A percentile compares a stretch with the other conserved stretches of the same genome.
phyloP scores from a whole-genome alignment of 2,797 vertebrate genomes.

The Chelidonichthys spinosus region DNA sequence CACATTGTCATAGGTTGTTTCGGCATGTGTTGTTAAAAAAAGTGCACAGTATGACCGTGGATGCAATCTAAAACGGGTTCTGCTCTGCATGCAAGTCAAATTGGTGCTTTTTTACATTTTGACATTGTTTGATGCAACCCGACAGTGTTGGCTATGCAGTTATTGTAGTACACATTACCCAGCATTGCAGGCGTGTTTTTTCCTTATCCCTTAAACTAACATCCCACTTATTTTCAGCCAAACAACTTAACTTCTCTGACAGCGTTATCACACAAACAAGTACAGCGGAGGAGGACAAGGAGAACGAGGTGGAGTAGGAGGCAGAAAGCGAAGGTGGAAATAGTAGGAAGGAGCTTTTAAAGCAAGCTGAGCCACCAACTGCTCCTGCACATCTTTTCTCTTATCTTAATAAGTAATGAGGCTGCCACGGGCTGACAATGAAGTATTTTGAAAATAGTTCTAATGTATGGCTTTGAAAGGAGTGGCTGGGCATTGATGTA shows the following conservation, averaged over 20 bases:
- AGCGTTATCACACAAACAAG: slow-evolving; percentile 49
- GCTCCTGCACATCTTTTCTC: slow-evolving; percentile 91
- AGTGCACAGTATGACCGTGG: too few species aligned
- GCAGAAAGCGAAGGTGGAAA: slow-evolving; percentile 72
- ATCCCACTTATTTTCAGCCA: slow-evolving; percentile 57
- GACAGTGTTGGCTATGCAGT: slow-evolving; percentile 30
- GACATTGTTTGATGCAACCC: slow-evolving; percentile 10
- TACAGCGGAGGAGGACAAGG: slow-evolving; percentile 31
- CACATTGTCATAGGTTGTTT: too few species aligned
- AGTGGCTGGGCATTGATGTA: slow-evolving; percentile 97
- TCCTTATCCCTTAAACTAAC: slow-evolving; percentile 55
- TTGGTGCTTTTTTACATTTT: slow-evolving; percentile 14
- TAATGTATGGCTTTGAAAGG: slow-evolving; percentile 98
- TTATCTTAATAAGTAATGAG: slow-evolving; percentile 99
- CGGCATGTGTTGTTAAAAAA: too few species aligned
- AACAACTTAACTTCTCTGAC: slow-evolving; percentile 63
- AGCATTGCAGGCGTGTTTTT: slow-evolving; percentile 35
- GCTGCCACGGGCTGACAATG: slow-evolving; percentile 99
- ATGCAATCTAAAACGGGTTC: too few species aligned
- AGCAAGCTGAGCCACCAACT: slow-evolving; percentile 90
- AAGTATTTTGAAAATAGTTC: slow-evolving; percentile 99
- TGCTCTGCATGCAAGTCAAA: neutral
- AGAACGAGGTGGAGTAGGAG: slow-evolving; percentile 44
- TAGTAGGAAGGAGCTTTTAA: slow-evolving; percentile 83
- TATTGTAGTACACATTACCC: slow-evolving; percentile 46